Base-by-base conservation (phyloP, 2,797 vertebrate genomes). In the Chloroceryle inda region DNA sequence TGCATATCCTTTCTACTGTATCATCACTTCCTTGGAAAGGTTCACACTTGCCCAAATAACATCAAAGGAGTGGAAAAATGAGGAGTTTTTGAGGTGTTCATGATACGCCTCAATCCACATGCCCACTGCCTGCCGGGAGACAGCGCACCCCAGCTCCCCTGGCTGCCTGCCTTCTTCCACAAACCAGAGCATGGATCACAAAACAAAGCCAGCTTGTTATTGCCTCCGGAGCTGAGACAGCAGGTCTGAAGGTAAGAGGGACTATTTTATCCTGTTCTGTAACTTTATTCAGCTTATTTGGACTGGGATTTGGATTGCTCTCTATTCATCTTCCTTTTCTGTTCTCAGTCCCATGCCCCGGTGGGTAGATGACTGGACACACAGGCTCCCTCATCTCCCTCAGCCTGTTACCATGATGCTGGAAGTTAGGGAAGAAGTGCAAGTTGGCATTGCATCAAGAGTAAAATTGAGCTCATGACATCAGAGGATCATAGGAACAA, bases 141-240 rank as follows among this genome's bases (percentile, higher is more conserved):
- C 17, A 56, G 71, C 0, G 0, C 27, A 81, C 29, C 44, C 37
- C 88, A 81, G 33, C 7, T 81, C 17, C 29, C 37, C 47, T 73
- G 92, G 74, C 92, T 83, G 75, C 22, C 15, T 2, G 69, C 72
- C 75, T 38, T 38, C 27, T 85, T 69, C 81, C 89, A 81, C 71
- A 91, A 64, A 85, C 74, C 81, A 67, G 64, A 56, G 29, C n/a
- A 64, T 92, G 61, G 14, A 58, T 87, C 68, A 58, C 8, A 14
- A 85, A 94, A 88, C 78, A 94, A 95, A 96, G 71, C 26, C 72
- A 85, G 47, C 64, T 82, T 95, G 78, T 90, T 94, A 47, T 9
- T 93, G 45, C 50, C 56, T 91, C 33, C 61, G 64, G 72, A 80
- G 61, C 61, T 52, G 81, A 93, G 84, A 52, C 86, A 71, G 80